Evolutionary conservation across 2,113 vertebrate genomes (phyloP), one percentile per base, ranked within the genome.

Genomic region (Asarcornis scutulata): DNA sequence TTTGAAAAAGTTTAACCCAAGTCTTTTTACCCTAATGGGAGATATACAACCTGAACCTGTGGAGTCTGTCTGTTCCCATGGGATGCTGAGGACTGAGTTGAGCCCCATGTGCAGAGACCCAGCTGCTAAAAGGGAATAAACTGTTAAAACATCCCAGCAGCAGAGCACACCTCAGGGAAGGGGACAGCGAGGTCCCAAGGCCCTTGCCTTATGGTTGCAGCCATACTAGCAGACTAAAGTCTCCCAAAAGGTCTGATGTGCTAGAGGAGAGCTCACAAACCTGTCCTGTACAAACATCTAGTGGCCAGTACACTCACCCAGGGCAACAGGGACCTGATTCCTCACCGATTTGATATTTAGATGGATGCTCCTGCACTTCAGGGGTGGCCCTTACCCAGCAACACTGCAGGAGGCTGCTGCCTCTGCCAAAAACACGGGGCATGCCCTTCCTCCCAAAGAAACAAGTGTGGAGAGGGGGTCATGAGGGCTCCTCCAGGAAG

Each of bases 1-100:
- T n/a, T 52, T 79, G 63, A 91, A 92, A 94, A 48, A 14, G 25
- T 31, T 68, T 42, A 74, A 66, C 22, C 18, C 58, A 27, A 79
- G 22, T 53, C 46, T 14, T 77, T 77, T 72, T 62, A 23, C 23
- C 38, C 29, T 53, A 60, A 53, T 7, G n/a, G 8, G 74, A 62
- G 36, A 71, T 8, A 71, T 8, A 60, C 42, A 84, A 23, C 14
- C 55, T 67, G 48, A 31, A 13, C 17, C 53, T 82, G 36, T 7
- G 59, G 25, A 16, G 23, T 56, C 75, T 32, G 22, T 40, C 40
- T 73, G 36, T 63, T 83, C 63, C 40, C 12, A 20, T 12, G 56
- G 55, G 40, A 90, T 40, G 32, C 71, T 85, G 59, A 71, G 59
- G 29, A 27, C 40, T 15, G 72, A 90, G n/a, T 4, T 55, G 50